Conservation (phyloP, 2,797 vertebrate species). For the Phrynocephalus forsythii region DNA sequence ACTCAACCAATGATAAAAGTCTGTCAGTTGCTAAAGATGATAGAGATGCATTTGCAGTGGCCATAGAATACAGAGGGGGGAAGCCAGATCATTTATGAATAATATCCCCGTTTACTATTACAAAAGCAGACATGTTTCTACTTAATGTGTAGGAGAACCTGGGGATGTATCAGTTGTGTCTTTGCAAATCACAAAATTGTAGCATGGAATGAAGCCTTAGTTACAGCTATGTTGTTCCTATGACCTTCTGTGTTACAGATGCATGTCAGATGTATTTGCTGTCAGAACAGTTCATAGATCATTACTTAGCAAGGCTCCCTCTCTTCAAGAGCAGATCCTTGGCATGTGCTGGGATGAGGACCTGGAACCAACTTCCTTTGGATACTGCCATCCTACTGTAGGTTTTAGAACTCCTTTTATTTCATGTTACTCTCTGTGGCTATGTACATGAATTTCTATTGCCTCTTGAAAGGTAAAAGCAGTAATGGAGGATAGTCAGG, state of each 20-base stretch:
- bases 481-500: too few relatives aligned
- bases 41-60: constrained; percentile 32
- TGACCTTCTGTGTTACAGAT: not conserved
- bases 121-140: constrained; percentile 49
- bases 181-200: not conserved
- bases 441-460: too few relatives aligned
- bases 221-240: not conserved
- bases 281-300: not conserved
- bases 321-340: not conserved
- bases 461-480: too few relatives aligned
- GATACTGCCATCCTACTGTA: too few relatives aligned
- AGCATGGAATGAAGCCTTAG: not conserved
- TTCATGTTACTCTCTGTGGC: too few relatives aligned
- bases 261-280: not conserved
- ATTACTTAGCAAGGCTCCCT: not conserved
- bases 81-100: constrained; percentile 46
- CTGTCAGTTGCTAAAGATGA: constrained; percentile 32
- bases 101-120: constrained; percentile 39
- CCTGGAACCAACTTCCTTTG: too few relatives aligned
- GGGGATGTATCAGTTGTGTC: not conserved
- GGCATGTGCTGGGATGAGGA: too few relatives aligned
- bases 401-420: too few relatives aligned
- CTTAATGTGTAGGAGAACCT: not conserved
- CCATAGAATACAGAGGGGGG: constrained; percentile 41
- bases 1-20: constrained; percentile 30